phyloP scores from a whole-genome alignment of 2,113 vertebrate genomes.

The Silurus asotus region DNA sequence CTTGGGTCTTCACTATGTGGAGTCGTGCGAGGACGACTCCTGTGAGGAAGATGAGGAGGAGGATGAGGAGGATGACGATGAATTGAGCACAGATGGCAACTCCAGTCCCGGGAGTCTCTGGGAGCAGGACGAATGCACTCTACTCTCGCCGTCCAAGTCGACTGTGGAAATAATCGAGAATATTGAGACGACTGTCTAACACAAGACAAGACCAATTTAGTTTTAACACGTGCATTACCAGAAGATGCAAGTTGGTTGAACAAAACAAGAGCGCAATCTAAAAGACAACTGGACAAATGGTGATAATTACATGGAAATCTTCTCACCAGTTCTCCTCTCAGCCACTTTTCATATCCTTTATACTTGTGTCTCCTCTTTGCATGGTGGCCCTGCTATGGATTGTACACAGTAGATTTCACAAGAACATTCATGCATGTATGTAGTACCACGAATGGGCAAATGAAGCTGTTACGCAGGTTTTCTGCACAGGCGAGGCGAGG shows the following conservation, averaged over 20 bases:
- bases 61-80: slow-evolving; percentile 56
- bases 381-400: slow-evolving; percentile 30
- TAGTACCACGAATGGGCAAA: neutral
- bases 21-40: slow-evolving; percentile 85
- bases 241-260: neutral
- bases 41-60: slow-evolving; percentile 82
- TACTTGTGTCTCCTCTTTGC: slow-evolving; percentile 19
- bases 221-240: neutral
- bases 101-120: slow-evolving; percentile 83
- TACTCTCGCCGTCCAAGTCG: slow-evolving; percentile 82
- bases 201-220: neutral
- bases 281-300: slow-evolving; percentile 6
- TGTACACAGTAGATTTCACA: slow-evolving; percentile 20
- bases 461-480: neutral
- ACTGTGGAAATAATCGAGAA: slow-evolving; percentile 88
- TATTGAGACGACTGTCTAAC: slow-evolving; percentile 88
- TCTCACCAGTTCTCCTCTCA: neutral
- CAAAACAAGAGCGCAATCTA: slow-evolving; percentile 25
- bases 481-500: neutral
- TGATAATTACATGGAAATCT: slow-evolving; percentile 9
- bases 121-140: slow-evolving; percentile 80
- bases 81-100: slow-evolving; percentile 71
- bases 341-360: slow-evolving; percentile 7
- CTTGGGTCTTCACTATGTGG: slow-evolving; percentile 79
- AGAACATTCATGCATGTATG: slow-evolving; percentile 21